These are phyloP conservation scores for Poecilia picta DNA, from an alignment of 2,797 vertebrate species.

Conservation along the genomic window DNA sequence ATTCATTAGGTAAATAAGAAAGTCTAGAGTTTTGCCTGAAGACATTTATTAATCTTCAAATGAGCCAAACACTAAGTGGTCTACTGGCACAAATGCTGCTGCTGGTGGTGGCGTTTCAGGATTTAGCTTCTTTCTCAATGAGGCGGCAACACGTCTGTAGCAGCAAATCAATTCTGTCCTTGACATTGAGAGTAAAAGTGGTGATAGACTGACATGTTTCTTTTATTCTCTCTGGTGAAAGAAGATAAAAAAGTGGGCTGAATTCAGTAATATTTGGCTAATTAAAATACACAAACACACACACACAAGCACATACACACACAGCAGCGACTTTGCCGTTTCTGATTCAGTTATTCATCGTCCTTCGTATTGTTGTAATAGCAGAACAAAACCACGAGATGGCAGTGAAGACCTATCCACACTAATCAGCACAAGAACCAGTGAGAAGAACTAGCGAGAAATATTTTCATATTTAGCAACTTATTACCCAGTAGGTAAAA, in stretches of 20 bases:
- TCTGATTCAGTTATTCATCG: not conserved
- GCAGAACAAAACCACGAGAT: conserved; percentile 58
- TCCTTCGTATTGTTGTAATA: not conserved
- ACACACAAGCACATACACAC: not conserved
- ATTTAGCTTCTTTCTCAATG: conserved; percentile 58
- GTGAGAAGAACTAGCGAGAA: not conserved
- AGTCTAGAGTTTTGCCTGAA: conserved; percentile 64
- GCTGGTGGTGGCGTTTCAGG: conserved; percentile 31
- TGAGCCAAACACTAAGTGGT: conserved; percentile 75
- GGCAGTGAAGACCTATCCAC: conserved; percentile 53
- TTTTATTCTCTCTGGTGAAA: not conserved
- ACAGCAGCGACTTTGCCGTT: not conserved
- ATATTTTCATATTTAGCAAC: not conserved
- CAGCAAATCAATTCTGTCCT: conserved; percentile 54
- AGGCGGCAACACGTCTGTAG: conserved; percentile 27
- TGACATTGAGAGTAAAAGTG: not conserved
- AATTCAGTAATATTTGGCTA: not conserved
- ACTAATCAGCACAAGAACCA: not conserved
- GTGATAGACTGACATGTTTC: not conserved
- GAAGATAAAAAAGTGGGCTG: not conserved
- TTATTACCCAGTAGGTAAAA: not conserved
- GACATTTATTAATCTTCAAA: conserved; percentile 56
- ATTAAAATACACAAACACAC: not conserved
- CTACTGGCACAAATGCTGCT: conserved; percentile 68
- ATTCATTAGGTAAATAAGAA: conserved; percentile 75